Percentiles rank a stretch among this genome's conserved stretches.
Evolutionary conservation across 2,113 vertebrate species (phyloP).

Genomic region (Amphiprion percula): DNA sequence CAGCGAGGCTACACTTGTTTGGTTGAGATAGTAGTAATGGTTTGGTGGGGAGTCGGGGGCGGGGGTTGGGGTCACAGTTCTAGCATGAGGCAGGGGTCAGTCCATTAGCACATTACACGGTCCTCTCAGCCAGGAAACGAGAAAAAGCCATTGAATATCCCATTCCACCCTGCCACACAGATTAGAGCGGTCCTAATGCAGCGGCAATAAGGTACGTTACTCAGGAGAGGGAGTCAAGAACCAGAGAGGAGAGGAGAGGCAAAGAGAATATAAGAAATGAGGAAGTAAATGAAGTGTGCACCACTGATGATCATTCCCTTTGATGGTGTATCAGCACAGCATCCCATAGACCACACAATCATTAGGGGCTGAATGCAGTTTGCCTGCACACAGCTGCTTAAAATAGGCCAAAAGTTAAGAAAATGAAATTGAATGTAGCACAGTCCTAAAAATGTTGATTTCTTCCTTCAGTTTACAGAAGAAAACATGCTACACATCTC

Average conservation of each 20-base stretch:
- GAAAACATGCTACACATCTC: conserved; percentile 3
- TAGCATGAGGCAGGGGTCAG: conserved; percentile 58
- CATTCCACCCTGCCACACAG: conserved; percentile 66
- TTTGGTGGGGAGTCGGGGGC: conserved; percentile 38
- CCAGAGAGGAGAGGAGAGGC: conserved; percentile 31
- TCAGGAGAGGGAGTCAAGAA: conserved; percentile 27
- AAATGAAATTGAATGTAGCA: conserved; percentile 23
- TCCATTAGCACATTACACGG: conserved; percentile 82
- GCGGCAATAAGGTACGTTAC: conserved; percentile 57
- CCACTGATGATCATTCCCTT: conserved; percentile 67
- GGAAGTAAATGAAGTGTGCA: conserved; percentile 70
- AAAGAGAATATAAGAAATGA: conserved; percentile 67
- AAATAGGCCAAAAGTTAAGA: conserved; percentile 42
- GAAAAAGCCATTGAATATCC: conserved; percentile 73
- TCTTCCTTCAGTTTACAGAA: not conserved
- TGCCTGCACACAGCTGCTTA: conserved; percentile 25
- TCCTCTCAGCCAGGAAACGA: conserved; percentile 66
- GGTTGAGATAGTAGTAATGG: conserved; percentile 25
- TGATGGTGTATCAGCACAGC: conserved; percentile 56
- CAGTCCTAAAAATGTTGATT: not conserved
- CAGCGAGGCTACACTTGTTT: conserved; percentile 51
- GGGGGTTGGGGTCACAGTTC: conserved; percentile 37
- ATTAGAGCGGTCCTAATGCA: conserved; percentile 73
- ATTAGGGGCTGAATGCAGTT: conserved; percentile 46
- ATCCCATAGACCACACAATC: conserved; percentile 47